Conservation (phyloP, 2,888 invertebrate species). For the Xestoiulus laeticollis region DNA sequence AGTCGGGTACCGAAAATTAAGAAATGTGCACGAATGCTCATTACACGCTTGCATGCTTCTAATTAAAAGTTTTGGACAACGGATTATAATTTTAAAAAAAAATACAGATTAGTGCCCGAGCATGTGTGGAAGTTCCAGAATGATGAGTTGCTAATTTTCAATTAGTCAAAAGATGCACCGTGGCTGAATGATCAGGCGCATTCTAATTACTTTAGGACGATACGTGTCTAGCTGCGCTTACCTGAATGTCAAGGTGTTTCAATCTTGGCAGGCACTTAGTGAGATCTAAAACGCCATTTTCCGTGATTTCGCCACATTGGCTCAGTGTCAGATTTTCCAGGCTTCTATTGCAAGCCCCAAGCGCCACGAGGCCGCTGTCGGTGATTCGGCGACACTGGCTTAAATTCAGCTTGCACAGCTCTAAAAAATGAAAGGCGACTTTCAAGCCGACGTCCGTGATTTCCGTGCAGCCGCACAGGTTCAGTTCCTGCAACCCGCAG, state of each 20-base stretch:
- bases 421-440: slow-evolving; percentile 74
- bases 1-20: not conserved
- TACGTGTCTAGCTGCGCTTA: slow-evolving; percentile 60
- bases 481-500: slow-evolving; percentile 68
- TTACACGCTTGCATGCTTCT: not conserved
- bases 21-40: not conserved
- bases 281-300: slow-evolving; percentile 70
- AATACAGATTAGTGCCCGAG: not conserved
- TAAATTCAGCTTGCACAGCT: slow-evolving; percentile 72
- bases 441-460: slow-evolving; percentile 78
- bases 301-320: slow-evolving; percentile 75
- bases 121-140: not conserved
- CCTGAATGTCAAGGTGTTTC: slow-evolving; percentile 70
- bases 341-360: slow-evolving; percentile 75
- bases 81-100: not conserved
- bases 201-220: not conserved
- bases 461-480: slow-evolving; percentile 75
- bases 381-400: slow-evolving; percentile 76
- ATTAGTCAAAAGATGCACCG: not conserved
- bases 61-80: not conserved
- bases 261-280: slow-evolving; percentile 68
- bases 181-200: not conserved
- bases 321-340: slow-evolving; percentile 75
- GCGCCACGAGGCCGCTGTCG: slow-evolving; percentile 71
- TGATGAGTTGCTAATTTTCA: not conserved